Evolutionary conservation across 2,888 invertebrate species (phyloP).

Genomic region (Muschampia staudingeri): DNA sequence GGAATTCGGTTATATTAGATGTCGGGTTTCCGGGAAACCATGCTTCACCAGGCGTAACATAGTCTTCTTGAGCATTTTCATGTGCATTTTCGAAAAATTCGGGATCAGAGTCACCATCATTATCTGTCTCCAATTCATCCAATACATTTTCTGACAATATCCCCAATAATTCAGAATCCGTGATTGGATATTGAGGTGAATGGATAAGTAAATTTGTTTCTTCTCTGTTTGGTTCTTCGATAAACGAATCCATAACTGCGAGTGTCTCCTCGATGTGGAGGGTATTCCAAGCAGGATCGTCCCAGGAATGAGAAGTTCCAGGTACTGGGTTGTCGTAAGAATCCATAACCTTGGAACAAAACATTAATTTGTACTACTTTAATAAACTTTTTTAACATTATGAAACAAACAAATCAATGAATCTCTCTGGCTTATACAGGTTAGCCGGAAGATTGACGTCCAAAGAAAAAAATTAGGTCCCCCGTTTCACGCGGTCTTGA

Average conservation of each 20-base stretch:
- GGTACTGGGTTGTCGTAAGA: conserved; percentile 52
- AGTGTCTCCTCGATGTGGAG: conserved; percentile 39
- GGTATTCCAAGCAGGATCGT: conserved; percentile 49
- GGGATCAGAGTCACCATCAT: conserved; percentile 32
- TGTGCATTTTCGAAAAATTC: conserved; percentile 36
- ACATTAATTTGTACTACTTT: conserved; percentile 24
- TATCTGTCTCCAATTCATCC: conserved; percentile 37
- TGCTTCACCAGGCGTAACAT: conserved; percentile 38
- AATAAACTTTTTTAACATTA: conserved; percentile 29
- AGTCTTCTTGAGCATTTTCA: conserved; percentile 30
- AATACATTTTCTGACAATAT: conserved; percentile 44
- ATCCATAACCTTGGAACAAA: conserved; percentile 43
- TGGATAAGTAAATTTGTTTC: conserved; percentile 34
- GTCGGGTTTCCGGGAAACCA: conserved; percentile 42
- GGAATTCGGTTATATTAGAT: conserved; percentile 34
- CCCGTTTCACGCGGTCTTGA: conserved; percentile 16
- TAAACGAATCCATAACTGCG: conserved; percentile 29
- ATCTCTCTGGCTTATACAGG: conserved; percentile 32
- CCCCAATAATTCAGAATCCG: conserved; percentile 38
- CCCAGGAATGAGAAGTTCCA: conserved; percentile 54
- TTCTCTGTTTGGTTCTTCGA: conserved; percentile 36
- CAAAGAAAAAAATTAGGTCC: conserved; percentile 25
- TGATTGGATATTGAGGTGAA: conserved; percentile 43
- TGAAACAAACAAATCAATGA: conserved; percentile 34
- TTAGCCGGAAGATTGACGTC: conserved; percentile 22